Evolutionary conservation across 2,888 invertebrate species (phyloP).

Genomic region (Acronicta alni): DNA sequence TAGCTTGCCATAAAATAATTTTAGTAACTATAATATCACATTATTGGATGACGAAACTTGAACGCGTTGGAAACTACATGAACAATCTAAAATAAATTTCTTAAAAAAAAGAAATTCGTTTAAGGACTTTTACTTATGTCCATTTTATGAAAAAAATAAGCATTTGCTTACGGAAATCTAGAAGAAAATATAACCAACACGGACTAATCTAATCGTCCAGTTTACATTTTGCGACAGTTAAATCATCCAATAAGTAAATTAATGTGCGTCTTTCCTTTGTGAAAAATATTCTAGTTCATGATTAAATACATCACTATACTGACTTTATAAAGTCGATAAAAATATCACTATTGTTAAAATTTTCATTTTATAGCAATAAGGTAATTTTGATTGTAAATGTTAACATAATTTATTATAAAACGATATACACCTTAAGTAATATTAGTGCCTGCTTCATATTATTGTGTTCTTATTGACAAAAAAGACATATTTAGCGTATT

Average conservation of each 20-base stretch:
- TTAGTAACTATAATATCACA: conserved; percentile 60
- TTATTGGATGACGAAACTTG: conserved; percentile 52
- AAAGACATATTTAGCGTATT: conserved; percentile 87
- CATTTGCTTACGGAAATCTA: not conserved
- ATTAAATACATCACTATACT: conserved; percentile 68
- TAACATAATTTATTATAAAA: conserved; percentile 88
- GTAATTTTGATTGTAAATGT: conserved; percentile 82
- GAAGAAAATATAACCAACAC: not conserved
- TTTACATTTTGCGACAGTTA: conserved; percentile 43
- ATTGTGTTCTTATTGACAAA: conserved; percentile 74
- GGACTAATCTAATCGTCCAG: not conserved
- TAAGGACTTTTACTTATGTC: not conserved
- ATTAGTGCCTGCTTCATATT: conserved; percentile 88
- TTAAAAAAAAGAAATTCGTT: too few relatives aligned
- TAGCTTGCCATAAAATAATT: conserved; percentile 85
- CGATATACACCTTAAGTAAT: conserved; percentile 84
- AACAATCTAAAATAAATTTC: too few relatives aligned
- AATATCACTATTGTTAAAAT: conserved; percentile 74
- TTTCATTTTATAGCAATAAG: conserved; percentile 81
- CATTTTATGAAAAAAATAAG: not conserved
- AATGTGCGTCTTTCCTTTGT: conserved; percentile 53
- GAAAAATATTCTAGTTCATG: conserved; percentile 74
- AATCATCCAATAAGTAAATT: conserved; percentile 48
- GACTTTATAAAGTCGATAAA: conserved; percentile 60
- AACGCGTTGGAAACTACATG: conserved; percentile 28